Base-by-base conservation (phyloP, 2,888 invertebrate species). In the Dioctria linearis region DNA sequence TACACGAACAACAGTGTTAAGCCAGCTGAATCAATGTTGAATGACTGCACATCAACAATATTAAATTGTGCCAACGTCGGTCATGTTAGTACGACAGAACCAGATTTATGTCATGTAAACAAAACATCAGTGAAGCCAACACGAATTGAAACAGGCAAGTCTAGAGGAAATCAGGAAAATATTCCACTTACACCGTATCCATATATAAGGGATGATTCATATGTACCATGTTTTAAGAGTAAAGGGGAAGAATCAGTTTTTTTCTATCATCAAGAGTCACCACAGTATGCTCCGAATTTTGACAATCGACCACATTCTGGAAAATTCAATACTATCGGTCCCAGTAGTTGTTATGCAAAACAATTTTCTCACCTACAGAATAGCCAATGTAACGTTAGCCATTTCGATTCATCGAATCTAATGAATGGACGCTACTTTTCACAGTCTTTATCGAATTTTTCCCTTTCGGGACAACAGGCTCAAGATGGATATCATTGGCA, bases 291-390 rank as follows among this genome's bases (percentile, higher is more conserved):
- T 39, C 83, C 83, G 51, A 84, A 83, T 80, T 83, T 83, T 81
- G 83, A 84, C 79, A 83, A 83, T 82, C 82, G 81, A 66, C 80
- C 81, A 51, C 51, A 81, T 54, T 54, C 76, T n/a, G 87, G 87
- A 84, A 89, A 89, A 84, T 89, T 87, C 83, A 89, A 89, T 80
- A 89, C 88, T 73, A 88, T 89, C 80, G 89, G 88, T 67, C 87
- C 89, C 69, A 88, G 87, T 83, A 88, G 87, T 84, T 88, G 88
- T 81, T 88, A 87, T 83, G 87, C 87, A 37, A 86, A 87, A 46
- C 89, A 88, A 83, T 84, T 88, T 85, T 85, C 86, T 65, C 85
- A 84, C 37, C 83, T 83, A 76, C 82, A 65, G 76, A 82, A 46
- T 80, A 83, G 51, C 82, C 82, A 71, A 84, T 86, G 82, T 85